These are phyloP conservation scores for Heliconius charithonia DNA, from an alignment of 2,888 invertebrate species.

Conservation along the genomic window DNA sequence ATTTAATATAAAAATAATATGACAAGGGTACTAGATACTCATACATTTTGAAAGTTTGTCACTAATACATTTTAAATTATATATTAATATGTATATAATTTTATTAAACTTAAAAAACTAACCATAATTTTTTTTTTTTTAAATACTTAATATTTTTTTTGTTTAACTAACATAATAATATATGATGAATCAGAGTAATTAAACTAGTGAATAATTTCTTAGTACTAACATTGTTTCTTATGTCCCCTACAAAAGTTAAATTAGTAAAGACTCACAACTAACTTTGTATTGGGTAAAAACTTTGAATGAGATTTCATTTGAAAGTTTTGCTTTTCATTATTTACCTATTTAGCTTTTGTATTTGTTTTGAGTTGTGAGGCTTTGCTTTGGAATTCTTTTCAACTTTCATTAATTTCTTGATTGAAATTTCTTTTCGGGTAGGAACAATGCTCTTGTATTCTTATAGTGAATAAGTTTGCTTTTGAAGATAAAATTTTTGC, in stretches of 20 bases:
- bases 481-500: constrained; percentile 38
- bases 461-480: constrained; percentile 42
- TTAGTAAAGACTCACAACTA: constrained; percentile 59
- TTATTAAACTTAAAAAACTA: no score
- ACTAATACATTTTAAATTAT: no score
- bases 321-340: constrained; percentile 71
- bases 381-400: constrained; percentile 59
- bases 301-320: constrained; percentile 70
- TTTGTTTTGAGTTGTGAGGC: constrained; percentile 61
- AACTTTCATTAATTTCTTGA: constrained; percentile 63
- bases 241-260: constrained; percentile 61
- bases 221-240: constrained; percentile 45
- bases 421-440: constrained; percentile 46
- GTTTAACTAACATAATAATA: not conserved
- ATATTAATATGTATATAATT: no score
- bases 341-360: constrained; percentile 66
- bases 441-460: constrained; percentile 45
- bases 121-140: no score
- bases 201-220: constrained; percentile 36
- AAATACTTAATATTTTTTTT: not conserved
- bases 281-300: constrained; percentile 66
- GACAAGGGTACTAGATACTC: no score
- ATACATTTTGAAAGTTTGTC: no score
- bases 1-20: no score
- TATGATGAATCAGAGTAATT: constrained; percentile 16